These are phyloP conservation scores for Lycocorax pyrrhopterus DNA, from an alignment of 2,113 vertebrate species.

Conservation along the genomic window DNA sequence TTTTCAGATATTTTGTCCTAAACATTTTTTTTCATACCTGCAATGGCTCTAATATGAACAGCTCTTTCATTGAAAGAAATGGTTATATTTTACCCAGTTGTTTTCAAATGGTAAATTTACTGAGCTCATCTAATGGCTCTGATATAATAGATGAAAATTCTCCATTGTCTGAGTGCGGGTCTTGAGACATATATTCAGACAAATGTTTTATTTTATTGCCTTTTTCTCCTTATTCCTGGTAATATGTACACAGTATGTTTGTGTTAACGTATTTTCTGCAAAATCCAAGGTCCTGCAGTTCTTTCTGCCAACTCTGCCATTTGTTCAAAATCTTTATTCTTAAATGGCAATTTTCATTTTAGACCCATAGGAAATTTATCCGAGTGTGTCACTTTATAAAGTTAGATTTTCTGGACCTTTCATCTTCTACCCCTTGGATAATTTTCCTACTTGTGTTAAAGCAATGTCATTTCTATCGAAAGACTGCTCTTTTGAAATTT, in stretches of 20 bases:
- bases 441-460: constrained; percentile 34
- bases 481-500: constrained; percentile 33
- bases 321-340: constrained; percentile 26
- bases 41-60: not conserved
- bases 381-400: not conserved
- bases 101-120: constrained; percentile 25
- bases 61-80: not conserved
- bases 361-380: not conserved
- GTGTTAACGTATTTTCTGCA: not conserved
- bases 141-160: constrained; percentile 10
- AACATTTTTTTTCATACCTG: not conserved
- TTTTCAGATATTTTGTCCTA: not conserved
- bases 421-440: constrained; percentile 1
- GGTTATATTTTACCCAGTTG: not conserved
- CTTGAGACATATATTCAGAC: constrained; percentile 7
- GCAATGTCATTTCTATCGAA: not conserved
- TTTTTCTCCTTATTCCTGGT: not conserved
- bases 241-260: not conserved
- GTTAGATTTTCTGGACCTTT: constrained; percentile 20
- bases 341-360: constrained; percentile 43
- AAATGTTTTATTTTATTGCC: constrained; percentile 28
- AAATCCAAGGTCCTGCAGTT: not conserved
- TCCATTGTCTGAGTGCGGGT: not conserved
- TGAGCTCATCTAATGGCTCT: constrained; percentile 9
- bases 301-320: constrained; percentile 3